Evolutionary conservation across 2,888 invertebrate genomes (phyloP).

Genomic region (Trichogramma evanescens): DNA sequence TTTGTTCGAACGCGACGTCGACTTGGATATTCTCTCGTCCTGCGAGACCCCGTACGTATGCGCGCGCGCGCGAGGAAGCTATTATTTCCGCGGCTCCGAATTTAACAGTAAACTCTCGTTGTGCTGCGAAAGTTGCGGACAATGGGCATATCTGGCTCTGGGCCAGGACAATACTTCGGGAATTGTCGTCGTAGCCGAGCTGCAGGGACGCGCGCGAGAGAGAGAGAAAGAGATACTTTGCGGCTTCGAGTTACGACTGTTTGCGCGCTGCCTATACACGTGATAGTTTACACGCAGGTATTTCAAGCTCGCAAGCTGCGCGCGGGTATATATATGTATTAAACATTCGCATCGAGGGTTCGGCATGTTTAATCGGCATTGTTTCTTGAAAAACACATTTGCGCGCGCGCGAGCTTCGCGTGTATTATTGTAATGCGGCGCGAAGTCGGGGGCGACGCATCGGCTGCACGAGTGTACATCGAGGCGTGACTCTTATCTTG

Average conservation of each 20-base stretch:
- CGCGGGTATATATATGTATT: no score
- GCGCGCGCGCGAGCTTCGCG: neutral
- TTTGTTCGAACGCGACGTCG: no score
- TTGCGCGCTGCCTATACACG: neutral
- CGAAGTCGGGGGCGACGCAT: slow-evolving; percentile 28
- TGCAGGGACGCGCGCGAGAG: neutral
- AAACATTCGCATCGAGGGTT: no score
- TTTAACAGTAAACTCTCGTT: slow-evolving; percentile 25
- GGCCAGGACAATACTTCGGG: slow-evolving; percentile 36
- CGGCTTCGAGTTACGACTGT: neutral
- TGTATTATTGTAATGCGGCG: neutral
- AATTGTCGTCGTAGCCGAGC: slow-evolving; percentile 7
- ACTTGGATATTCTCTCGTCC: no score
- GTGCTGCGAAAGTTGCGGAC: slow-evolving; percentile 32
- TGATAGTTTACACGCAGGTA: no score
- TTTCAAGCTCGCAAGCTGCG: no score
- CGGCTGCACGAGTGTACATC: slow-evolving; percentile 41
- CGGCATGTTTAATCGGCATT: no score
- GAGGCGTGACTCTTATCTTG: slow-evolving; percentile 16
- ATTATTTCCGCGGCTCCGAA: slow-evolving; percentile 38
- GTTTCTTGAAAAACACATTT: neutral
- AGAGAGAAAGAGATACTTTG: neutral
- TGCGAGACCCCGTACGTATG: slow-evolving; percentile 12
- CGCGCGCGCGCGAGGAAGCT: slow-evolving; percentile 27
- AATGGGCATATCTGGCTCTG: slow-evolving; percentile 35